Conservation (phyloP, 2,888 invertebrate genomes). For the Diarsia dahlii region DNA sequence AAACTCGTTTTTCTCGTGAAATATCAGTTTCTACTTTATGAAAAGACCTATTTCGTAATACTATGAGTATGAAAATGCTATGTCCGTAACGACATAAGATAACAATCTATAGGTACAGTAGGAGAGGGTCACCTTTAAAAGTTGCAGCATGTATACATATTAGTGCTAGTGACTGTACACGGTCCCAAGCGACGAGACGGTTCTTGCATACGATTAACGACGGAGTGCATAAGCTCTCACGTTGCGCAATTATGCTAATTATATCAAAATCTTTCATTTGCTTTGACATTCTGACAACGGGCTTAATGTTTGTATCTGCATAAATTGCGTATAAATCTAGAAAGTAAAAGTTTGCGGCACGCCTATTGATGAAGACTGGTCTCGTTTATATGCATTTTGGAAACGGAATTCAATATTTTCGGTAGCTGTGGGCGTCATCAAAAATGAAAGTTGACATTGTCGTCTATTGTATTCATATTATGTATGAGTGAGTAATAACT, state of each 20-base stretch:
- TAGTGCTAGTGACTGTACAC: slow-evolving; percentile 42
- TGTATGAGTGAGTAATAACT: slow-evolving; percentile 70
- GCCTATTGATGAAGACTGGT: slow-evolving; percentile 57
- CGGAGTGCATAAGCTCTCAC: slow-evolving; percentile 79
- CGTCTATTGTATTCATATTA: slow-evolving; percentile 58
- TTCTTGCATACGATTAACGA: slow-evolving; percentile 81
- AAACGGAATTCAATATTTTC: slow-evolving; percentile 54
- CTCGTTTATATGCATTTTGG: slow-evolving; percentile 55
- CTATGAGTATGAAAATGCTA: too few relatives aligned
- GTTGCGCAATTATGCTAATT: slow-evolving; percentile 84
- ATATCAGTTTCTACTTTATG: too few relatives aligned
- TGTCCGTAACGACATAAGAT: too few relatives aligned
- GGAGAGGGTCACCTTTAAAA: too few relatives aligned
- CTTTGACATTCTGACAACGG: slow-evolving; percentile 69
- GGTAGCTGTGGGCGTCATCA: slow-evolving; percentile 70
- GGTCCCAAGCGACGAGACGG: slow-evolving; percentile 73
- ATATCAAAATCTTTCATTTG: slow-evolving; percentile 77
- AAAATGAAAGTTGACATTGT: slow-evolving; percentile 78
- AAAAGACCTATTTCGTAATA: too few relatives aligned
- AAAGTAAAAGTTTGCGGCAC: slow-evolving; percentile 73
- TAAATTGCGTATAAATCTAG: slow-evolving; percentile 68
- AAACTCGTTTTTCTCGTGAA: too few relatives aligned
- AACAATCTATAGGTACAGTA: too few relatives aligned
- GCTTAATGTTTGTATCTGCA: slow-evolving; percentile 56
- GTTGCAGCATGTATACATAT: too few relatives aligned